phyloP scores from a whole-genome alignment of 2,113 vertebrate species.

The Perccottus glenii region DNA sequence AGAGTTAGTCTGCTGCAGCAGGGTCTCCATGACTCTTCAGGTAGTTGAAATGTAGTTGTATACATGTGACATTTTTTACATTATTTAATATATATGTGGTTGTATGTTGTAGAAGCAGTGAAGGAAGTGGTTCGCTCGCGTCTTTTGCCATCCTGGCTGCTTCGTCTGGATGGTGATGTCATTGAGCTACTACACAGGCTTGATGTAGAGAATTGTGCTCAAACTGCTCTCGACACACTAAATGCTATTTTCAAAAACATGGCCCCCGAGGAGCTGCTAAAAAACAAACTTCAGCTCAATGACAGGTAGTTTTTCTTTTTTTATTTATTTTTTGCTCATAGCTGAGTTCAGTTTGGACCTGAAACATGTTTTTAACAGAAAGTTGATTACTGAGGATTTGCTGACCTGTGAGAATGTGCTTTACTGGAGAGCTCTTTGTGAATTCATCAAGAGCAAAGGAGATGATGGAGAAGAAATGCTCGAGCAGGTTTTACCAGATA shows the following conservation, averaged over 20 bases:
- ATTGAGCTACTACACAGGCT: conserved; percentile 89
- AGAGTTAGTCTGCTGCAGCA: conserved; percentile 91
- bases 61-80: conserved; percentile 5
- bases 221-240: conserved; percentile 83
- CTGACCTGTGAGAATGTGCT: conserved; percentile 90
- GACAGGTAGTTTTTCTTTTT: conserved; percentile 77
- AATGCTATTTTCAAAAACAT: conserved; percentile 82
- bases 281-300: conserved; percentile 77
- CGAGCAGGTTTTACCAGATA: conserved; percentile 89
- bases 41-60: conserved; percentile 64
- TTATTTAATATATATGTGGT: not conserved
- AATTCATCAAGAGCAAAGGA: conserved; percentile 88
- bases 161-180: conserved; percentile 81
- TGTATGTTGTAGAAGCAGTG: conserved; percentile 81
- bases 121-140: conserved; percentile 84
- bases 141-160: conserved; percentile 89
- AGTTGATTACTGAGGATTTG: conserved; percentile 84
- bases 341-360: not conserved
- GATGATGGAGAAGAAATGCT: conserved; percentile 89
- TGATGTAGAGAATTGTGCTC: conserved; percentile 92
- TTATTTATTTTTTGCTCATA: not conserved
- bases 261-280: conserved; percentile 77
- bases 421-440: conserved; percentile 90
- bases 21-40: conserved; percentile 91
- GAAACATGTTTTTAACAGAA: conserved; percentile 74